Base-by-base conservation (phyloP, 1,140 invertebrate species). In the Saccostrea cuccullata region DNA sequence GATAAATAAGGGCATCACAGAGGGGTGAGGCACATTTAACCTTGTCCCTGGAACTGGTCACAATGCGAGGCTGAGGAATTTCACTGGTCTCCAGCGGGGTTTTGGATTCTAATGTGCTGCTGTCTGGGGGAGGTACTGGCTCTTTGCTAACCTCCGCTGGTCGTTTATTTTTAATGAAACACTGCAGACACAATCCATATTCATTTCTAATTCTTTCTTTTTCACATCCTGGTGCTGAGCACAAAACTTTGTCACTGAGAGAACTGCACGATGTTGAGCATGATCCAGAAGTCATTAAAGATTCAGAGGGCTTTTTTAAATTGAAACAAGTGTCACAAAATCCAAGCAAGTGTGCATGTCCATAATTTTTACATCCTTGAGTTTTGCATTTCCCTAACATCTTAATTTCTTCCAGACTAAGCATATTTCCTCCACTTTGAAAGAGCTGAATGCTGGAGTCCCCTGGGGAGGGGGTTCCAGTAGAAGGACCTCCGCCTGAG, bases 141-240 rank as follows among this genome's bases (percentile, higher is more conserved):
- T 13, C 82, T 40, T 30, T 58, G 15, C 23, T 55, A 30, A 58
- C 55, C 40, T 55, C 82, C 1, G 5, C 8, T 11, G 55, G 12
- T 5, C 8, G 58, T 30, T 58, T 73, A 82, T 55, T 47, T 58
- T 64, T 85, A 36, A 73, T 67, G 67, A 58, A 83, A 47, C 88
- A 90, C 30, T n/a, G 55, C 23, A 88, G n/a, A 82, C 89, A 92
- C 15, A 85, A 36, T 56, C 70, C 83, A 56, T 56, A 40, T 12
- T 86, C 55, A 60, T 90, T 91, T 13, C 84, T 55, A 40, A 67
- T 36, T 56, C 89, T 86, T 2, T 85, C 70, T 55, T 89, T 89
- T n/a, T 82, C 4, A 77, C 92, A 92, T 40, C 92, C 92, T 60
- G 92, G 90, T 55, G 55, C 90, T 12, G 88, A 58, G 82, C 92